Evolutionary conservation across 2,797 vertebrate species (phyloP).

Genomic region (Centropyge bicolor): DNA sequence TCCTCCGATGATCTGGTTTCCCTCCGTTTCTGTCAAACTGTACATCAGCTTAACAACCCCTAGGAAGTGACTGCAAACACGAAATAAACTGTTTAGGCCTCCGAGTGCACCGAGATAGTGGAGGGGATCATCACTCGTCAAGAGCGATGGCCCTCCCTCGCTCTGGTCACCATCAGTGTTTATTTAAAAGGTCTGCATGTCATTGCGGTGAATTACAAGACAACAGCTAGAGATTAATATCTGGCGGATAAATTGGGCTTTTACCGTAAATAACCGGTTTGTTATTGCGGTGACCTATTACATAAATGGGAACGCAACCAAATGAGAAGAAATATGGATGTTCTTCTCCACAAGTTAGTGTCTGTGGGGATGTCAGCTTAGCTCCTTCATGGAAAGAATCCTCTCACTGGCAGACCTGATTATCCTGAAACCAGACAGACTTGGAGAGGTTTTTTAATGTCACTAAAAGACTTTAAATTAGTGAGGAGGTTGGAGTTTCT

Average conservation of each 20-base stretch:
- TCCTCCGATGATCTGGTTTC: slow-evolving; percentile 95
- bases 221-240: slow-evolving; percentile 79
- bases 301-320: slow-evolving; percentile 54
- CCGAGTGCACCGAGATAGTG: slow-evolving; percentile 91
- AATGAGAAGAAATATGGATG: slow-evolving; percentile 64
- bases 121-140: slow-evolving; percentile 81
- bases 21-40: slow-evolving; percentile 95
- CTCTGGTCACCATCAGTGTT: slow-evolving; percentile 82
- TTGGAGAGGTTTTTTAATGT: slow-evolving; percentile 45
- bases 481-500: slow-evolving; percentile 26
- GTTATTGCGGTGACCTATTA: slow-evolving; percentile 61
- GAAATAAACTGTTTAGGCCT: slow-evolving; percentile 98
- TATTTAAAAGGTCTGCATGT: slow-evolving; percentile 82
- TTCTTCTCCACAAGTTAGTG: slow-evolving; percentile 40
- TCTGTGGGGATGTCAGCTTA: slow-evolving; percentile 50
- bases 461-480: slow-evolving; percentile 41
- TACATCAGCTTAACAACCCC: slow-evolving; percentile 94
- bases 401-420: slow-evolving; percentile 57
- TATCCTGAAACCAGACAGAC: slow-evolving; percentile 56
- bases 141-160: slow-evolving; percentile 81
- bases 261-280: slow-evolving; percentile 70
- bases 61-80: slow-evolving; percentile 98
- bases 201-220: slow-evolving; percentile 73
- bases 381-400: slow-evolving; percentile 65
- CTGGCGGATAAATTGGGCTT: slow-evolving; percentile 71